These are phyloP conservation scores for Yponomeuta sedellus DNA, from an alignment of 2,888 invertebrate genomes.

Conservation along the genomic window DNA sequence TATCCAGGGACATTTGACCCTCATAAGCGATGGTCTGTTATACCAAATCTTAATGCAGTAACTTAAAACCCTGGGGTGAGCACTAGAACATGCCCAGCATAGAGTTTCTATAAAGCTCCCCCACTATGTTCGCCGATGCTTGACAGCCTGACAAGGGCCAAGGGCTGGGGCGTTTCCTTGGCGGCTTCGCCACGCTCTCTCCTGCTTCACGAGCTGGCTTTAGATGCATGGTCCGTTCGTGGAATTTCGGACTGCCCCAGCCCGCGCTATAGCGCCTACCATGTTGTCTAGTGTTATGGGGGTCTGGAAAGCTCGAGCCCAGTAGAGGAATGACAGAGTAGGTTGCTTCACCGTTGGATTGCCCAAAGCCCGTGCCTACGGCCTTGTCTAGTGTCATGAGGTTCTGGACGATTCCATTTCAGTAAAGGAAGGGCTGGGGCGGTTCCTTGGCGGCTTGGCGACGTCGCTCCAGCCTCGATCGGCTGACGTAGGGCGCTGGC, in stretches of 20 bases:
- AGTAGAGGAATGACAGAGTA: slow-evolving; percentile 6
- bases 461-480: slow-evolving; percentile 34
- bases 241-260: slow-evolving; percentile 56
- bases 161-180: background rate
- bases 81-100: no score
- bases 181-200: slow-evolving; percentile 26
- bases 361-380: slow-evolving; percentile 15
- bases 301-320: background rate
- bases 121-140: no score
- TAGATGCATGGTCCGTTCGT: slow-evolving; percentile 47
- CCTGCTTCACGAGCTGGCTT: slow-evolving; percentile 39
- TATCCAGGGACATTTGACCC: no score
- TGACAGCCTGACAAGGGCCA: background rate
- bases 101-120: no score
- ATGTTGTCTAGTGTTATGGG: no score
- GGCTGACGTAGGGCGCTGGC: slow-evolving; percentile 44
- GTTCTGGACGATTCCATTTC: background rate
- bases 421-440: slow-evolving; percentile 4
- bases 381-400: no score
- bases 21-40: no score
- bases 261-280: slow-evolving; percentile 21
- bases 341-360: slow-evolving; percentile 39
- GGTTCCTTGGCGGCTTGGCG: slow-evolving; percentile 16
- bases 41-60: no score
- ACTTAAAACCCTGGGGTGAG: no score